Evolutionary conservation across 2,113 vertebrate genomes (phyloP).

Genomic region (Malurus cyaneus): DNA sequence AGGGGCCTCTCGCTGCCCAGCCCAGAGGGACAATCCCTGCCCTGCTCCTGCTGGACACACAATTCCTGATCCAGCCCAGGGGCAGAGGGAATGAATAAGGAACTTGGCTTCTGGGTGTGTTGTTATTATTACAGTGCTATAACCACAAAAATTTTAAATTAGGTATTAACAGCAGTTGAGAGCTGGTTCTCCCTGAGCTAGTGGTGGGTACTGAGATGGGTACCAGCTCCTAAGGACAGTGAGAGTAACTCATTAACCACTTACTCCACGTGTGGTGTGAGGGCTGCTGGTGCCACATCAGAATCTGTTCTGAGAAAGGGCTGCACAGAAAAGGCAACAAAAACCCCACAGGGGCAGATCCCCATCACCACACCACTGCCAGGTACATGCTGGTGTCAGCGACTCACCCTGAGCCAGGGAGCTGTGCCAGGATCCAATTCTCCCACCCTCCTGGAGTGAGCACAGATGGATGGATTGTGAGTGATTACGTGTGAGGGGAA

Average conservation of each 20-base stretch:
- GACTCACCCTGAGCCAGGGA: background rate
- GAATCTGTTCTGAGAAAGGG: constrained; percentile 10
- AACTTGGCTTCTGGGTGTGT: constrained; percentile 2
- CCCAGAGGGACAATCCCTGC: background rate
- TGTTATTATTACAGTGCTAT: background rate
- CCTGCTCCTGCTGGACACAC: background rate
- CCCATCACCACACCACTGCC: background rate
- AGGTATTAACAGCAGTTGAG: constrained; percentile 14
- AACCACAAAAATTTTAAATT: constrained; percentile 34
- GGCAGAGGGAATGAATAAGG: background rate
- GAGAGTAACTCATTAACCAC: constrained; percentile 40
- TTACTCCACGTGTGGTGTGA: constrained; percentile 12
- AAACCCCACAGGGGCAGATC: background rate
- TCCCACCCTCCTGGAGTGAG: background rate
- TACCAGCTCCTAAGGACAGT: constrained; percentile 8
- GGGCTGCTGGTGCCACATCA: constrained; percentile 51
- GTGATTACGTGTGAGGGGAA: fast-evolving
- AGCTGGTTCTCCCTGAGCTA: background rate
- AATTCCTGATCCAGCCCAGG: background rate
- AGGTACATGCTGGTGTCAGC: background rate
- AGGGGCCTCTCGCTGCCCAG: background rate
- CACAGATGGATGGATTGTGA: background rate
- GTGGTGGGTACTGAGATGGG: constrained; percentile 8
- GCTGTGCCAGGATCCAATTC: background rate
- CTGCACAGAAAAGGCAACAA: background rate